A percentile compares a stretch with the other conserved stretches of the same genome.
Conservation (phyloP, 1,140 invertebrate genomes). For the Hycleus phaleratus region DNA sequence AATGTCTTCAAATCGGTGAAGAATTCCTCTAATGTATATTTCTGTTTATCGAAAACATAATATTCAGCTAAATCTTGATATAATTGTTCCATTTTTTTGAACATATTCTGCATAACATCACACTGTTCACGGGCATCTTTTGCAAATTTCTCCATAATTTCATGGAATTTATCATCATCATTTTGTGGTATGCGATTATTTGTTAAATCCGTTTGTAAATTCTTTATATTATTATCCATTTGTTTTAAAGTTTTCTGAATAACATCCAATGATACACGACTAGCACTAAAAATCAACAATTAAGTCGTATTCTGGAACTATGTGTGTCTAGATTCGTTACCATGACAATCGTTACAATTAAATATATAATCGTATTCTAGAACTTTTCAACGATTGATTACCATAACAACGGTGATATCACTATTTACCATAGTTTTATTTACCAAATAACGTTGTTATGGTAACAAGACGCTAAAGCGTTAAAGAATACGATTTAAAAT, state of each 20-base stretch:
- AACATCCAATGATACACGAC: slow-evolving; percentile 76
- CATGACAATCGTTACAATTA: neutral
- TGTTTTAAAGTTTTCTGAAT: slow-evolving; percentile 75
- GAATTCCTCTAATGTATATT: slow-evolving; percentile 94
- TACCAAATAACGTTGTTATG: too few relatives aligned
- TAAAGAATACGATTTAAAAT: too few relatives aligned
- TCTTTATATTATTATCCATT: slow-evolving; percentile 80
- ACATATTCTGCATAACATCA: slow-evolving; percentile 86
- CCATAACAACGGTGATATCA: too few relatives aligned
- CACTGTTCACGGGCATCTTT: slow-evolving; percentile 76
- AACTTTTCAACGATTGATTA: neutral
- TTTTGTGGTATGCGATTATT: slow-evolving; percentile 70
- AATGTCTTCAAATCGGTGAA: slow-evolving; percentile 93
- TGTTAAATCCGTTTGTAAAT: slow-evolving; percentile 80
- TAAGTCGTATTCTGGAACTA: neutral
- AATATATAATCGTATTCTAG: neutral
- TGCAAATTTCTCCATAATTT: slow-evolving; percentile 76
- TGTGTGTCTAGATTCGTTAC: neutral
- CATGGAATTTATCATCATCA: slow-evolving; percentile 72
- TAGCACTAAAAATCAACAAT: slow-evolving; percentile 48
- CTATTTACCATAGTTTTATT: too few relatives aligned
- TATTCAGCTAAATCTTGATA: slow-evolving; percentile 83
- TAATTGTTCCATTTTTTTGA: slow-evolving; percentile 82
- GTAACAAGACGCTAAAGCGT: too few relatives aligned
- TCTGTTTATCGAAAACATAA: slow-evolving; percentile 87